These are phyloP conservation scores for Acanthoscelides obtectus DNA, from an alignment of 2,888 invertebrate species.

Conservation along the genomic window DNA sequence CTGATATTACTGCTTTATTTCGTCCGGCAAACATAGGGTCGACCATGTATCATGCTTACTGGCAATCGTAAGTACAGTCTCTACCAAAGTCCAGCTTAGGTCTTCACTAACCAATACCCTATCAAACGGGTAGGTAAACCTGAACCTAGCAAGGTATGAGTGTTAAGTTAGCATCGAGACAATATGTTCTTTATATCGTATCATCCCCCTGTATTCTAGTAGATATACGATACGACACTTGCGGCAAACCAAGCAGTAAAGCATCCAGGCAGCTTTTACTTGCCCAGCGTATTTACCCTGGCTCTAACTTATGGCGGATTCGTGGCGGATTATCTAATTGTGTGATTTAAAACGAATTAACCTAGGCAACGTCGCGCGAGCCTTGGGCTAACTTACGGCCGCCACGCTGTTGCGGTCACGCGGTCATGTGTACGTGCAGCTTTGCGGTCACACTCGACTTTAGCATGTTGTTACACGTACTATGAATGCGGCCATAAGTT, in stretches of 20 bases:
- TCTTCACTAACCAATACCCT: too few relatives aligned
- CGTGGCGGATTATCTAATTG: neutral
- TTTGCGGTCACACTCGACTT: neutral
- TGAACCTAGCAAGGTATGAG: too few relatives aligned
- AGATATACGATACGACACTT: neutral
- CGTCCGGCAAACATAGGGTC: too few relatives aligned
- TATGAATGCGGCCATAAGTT: neutral
- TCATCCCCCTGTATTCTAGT: neutral
- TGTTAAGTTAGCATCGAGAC: too few relatives aligned
- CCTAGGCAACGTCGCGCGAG: neutral
- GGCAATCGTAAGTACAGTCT: too few relatives aligned
- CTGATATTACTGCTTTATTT: too few relatives aligned
- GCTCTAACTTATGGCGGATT: neutral
- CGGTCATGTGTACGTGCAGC: neutral
- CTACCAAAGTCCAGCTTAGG: too few relatives aligned
- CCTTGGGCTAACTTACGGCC: neutral
- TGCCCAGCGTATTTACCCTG: neutral
- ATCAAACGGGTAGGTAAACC: too few relatives aligned
- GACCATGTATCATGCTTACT: too few relatives aligned
- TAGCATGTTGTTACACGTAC: neutral
- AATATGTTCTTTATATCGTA: too few relatives aligned
- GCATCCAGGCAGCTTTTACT: neutral
- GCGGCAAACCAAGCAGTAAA: neutral
- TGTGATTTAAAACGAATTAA: neutral
- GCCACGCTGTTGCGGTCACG: neutral